A percentile compares a stretch with the other conserved stretches of the same genome.
phyloP scores from a whole-genome alignment of 1,140 invertebrate genomes.

The Antheraea mylitta region DNA sequence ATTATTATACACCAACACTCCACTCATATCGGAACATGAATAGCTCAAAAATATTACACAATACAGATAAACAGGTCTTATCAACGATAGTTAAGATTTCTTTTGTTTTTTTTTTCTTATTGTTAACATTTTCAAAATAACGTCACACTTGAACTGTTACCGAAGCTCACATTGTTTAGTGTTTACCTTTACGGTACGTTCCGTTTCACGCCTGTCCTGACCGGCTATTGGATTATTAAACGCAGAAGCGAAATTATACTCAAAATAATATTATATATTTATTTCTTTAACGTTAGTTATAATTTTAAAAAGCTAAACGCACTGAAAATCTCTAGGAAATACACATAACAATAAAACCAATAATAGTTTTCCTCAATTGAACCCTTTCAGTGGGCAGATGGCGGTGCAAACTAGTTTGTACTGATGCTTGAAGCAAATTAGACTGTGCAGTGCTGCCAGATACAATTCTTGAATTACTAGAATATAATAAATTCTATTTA shows the following conservation, averaged over 20 bases:
- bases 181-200: constrained; percentile 43
- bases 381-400: no score
- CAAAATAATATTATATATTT: background rate
- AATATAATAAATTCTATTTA: no score
- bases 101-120: constrained; percentile 39
- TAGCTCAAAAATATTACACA: background rate
- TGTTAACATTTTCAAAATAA: constrained; percentile 42
- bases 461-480: no score
- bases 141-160: constrained; percentile 34
- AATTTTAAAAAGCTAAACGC: no score
- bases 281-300: no score
- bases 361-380: no score
- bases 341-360: no score
- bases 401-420: no score
- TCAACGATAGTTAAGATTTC: constrained; percentile 15
- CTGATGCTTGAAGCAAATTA: no score
- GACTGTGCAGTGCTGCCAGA: no score
- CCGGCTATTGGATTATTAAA: no score
- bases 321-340: no score
- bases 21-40: background rate
- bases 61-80: background rate
- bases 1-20: background rate
- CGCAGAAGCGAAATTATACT: background rate
- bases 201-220: constrained; percentile 26
- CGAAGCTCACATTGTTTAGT: constrained; percentile 38